Percentiles rank a stretch among this genome's conserved stretches.
Conservation (phyloP, 2,797 vertebrate species). For the Enoplosus armatus region DNA sequence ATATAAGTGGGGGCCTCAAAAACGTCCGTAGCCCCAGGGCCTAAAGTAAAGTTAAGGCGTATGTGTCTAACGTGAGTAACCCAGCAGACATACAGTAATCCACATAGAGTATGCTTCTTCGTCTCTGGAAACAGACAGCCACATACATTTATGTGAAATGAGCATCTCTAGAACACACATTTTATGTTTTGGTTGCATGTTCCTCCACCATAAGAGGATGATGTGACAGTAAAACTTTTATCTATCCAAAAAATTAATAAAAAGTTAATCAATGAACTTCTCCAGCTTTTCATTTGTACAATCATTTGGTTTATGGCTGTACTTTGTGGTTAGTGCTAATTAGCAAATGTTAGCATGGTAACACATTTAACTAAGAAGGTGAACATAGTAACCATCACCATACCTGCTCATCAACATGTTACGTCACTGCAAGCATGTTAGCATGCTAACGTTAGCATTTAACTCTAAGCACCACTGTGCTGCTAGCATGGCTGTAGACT, state of each 20-base stretch:
- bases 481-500: neutral
- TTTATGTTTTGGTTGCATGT: too few species aligned
- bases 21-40: too few species aligned
- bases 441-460: neutral
- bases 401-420: neutral
- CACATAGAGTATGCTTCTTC: neutral
- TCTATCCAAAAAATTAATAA: neutral
- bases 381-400: neutral
- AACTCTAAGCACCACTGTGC: neutral
- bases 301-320: neutral
- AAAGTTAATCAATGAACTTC: neutral
- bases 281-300: neutral
- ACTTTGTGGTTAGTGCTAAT: neutral
- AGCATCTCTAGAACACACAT: neutral
- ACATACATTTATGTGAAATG: neutral
- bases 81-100: neutral
- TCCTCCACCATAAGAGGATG: neutral
- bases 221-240: neutral
- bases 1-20: too few species aligned
- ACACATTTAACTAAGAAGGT: neutral
- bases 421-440: neutral
- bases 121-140: neutral
- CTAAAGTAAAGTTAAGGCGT: too few species aligned
- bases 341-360: neutral
- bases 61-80: conserved; percentile 22